phyloP scores from a whole-genome alignment of 1,140 invertebrate species.

The Monochamus saltuarius region DNA sequence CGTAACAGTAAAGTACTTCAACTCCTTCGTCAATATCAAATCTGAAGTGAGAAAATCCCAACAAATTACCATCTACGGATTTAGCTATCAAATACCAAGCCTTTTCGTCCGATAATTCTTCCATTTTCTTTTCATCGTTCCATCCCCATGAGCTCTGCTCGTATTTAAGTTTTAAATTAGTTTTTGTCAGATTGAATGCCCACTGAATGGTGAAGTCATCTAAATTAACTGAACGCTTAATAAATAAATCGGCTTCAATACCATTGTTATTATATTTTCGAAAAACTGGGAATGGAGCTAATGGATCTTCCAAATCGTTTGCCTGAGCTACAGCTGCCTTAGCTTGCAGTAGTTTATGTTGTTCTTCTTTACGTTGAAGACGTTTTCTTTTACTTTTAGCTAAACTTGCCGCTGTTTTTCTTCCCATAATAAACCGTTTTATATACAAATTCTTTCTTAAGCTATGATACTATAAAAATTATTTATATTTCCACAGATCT shows the following conservation, averaged over 20 bases:
- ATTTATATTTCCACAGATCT: too few relatives aligned
- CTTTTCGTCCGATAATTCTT: slow-evolving; percentile 70
- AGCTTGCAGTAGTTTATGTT: slow-evolving; percentile 47
- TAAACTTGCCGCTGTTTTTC: slow-evolving; percentile 37
- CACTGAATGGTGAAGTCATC: slow-evolving; percentile 51
- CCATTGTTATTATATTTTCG: slow-evolving; percentile 50
- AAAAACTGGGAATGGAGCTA: slow-evolving; percentile 51
- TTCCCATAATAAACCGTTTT: slow-evolving; percentile 18
- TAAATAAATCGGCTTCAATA: slow-evolving; percentile 45
- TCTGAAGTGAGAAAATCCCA: slow-evolving; percentile 68
- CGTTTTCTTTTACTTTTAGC: slow-evolving; percentile 53
- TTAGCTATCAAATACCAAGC: slow-evolving; percentile 72
- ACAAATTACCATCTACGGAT: slow-evolving; percentile 52
- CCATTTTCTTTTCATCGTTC: slow-evolving; percentile 67
- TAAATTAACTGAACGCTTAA: slow-evolving; percentile 39
- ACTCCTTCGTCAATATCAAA: slow-evolving; percentile 78
- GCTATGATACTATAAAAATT: too few relatives aligned
- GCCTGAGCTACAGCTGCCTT: slow-evolving; percentile 49
- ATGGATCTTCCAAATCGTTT: slow-evolving; percentile 51
- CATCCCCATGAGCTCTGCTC: slow-evolving; percentile 73
- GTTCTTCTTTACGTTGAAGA: slow-evolving; percentile 51
- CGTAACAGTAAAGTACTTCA: slow-evolving; percentile 83
- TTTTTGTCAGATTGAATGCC: slow-evolving; percentile 60
- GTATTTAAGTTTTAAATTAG: slow-evolving; percentile 65
- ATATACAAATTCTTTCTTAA: too few relatives aligned